These are phyloP conservation scores for Sapayoa aenigma DNA, from an alignment of 2,113 vertebrate species.

Conservation along the genomic window DNA sequence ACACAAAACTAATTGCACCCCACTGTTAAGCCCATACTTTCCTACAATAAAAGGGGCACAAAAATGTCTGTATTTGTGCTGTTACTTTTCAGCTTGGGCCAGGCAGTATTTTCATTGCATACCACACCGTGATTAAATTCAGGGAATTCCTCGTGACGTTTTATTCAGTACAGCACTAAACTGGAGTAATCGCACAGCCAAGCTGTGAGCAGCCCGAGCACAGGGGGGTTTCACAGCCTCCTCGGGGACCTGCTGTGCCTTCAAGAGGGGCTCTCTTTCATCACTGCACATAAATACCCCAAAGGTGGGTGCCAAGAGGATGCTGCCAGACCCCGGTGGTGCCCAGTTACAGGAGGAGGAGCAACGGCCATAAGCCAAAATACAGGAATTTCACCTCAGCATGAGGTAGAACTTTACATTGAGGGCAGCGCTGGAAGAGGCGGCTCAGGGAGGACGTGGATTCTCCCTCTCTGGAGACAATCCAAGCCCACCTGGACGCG, in stretches of 20 bases:
- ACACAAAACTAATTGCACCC: neutral
- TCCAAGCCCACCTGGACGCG: too few relatives aligned
- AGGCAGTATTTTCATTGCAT: neutral
- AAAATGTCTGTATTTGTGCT: neutral
- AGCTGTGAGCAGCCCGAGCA: neutral
- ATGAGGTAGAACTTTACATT: neutral
- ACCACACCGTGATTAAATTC: neutral
- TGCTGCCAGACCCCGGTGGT: neutral
- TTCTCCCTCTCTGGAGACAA: neutral
- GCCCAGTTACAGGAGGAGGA: neutral
- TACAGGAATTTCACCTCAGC: neutral
- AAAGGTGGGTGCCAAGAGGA: neutral
- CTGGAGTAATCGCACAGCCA: neutral
- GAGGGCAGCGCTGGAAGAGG: neutral
- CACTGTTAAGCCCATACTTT: neutral
- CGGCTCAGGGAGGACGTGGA: neutral
- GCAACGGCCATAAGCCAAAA: neutral
- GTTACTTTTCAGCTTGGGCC: neutral
- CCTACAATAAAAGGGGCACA: neutral
- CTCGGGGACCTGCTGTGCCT: neutral
- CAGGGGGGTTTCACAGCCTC: neutral
- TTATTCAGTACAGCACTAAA: neutral
- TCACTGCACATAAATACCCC: rapidly evolving
- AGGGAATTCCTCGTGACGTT: neutral
- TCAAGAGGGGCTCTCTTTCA: neutral